Base-by-base conservation (phyloP, 1,140 invertebrate genomes). In the Papilio polyxenes region DNA sequence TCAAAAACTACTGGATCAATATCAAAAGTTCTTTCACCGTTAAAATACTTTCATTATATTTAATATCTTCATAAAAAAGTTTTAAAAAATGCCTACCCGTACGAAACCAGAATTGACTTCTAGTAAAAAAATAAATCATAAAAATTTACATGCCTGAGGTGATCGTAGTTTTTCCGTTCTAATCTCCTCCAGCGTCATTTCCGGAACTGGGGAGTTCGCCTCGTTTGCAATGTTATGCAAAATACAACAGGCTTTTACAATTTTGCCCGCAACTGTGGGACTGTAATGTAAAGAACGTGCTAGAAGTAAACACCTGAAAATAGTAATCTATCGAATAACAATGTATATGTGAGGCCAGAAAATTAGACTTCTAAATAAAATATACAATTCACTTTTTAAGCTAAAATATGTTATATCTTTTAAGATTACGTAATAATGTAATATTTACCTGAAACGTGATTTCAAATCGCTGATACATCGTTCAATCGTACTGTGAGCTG, bases 191-290 rank as follows among this genome's bases (percentile, higher is more conserved):
- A 40, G 20, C 49, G 65, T 51, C 31, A 81, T 48, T 20, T 40
- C 37, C 20, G 80, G 59, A 3, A 81, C 49, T 5, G 69, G 69
- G 9, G 40, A 31, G 11, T 17, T 37, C 6, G 20, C 40, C 20
- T 44, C 20, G 37, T 81, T 81, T 23, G 81, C 81, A 62, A 81
- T 81, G 48, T 81, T 81, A 20, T 81, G 81, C 48, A 81, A 75
- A n/a, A 81, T 31, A 31, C 80, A 81, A 20, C 80, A 81, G 10
- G 80, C 80, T 31, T 75, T 81, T 11, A 81, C 72, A 11, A 81
- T 75, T 75, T 81, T 81, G 7, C 72, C 72, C 23, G 81, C 81
- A n/a, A 62, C 75, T 10, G 20, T 31, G n/a, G 81, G 72, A 7
- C 56, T 74, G 31, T 81, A 81, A 74, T 81, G 81, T n/a, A 81